Conservation (phyloP, 2,113 vertebrate genomes). For the Eudorcas thomsonii region DNA sequence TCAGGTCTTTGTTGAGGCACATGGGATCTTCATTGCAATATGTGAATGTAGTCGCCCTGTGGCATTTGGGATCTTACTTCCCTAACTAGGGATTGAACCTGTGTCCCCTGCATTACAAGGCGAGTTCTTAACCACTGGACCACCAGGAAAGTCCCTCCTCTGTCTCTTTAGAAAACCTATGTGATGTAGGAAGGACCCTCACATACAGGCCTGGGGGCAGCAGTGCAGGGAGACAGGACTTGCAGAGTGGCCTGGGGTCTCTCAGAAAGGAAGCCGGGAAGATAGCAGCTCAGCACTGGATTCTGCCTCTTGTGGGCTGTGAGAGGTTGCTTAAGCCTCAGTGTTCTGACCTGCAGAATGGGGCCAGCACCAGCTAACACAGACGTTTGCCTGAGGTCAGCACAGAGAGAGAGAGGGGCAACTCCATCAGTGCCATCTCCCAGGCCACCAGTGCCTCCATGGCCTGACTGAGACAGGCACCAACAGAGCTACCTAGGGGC, state of each 20-base stretch:
- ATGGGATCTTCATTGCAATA: background rate
- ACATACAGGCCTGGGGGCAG: too few relatives aligned
- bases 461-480: background rate
- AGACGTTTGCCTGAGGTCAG: background rate
- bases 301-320: background rate
- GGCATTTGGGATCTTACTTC: background rate
- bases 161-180: background rate
- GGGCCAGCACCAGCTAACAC: rapidly evolving
- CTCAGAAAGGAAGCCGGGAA: background rate
- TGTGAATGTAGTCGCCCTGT: background rate
- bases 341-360: background rate
- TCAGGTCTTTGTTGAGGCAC: background rate
- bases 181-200: background rate
- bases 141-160: background rate
- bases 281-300: rapidly evolving
- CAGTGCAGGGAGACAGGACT: background rate
- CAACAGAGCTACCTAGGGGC: background rate
- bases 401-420: background rate
- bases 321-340: background rate
- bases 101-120: background rate
- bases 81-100: background rate
- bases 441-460: background rate
- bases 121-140: background rate
- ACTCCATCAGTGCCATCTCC: background rate
- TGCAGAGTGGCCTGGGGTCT: too few relatives aligned